Conservation (phyloP, 2,113 vertebrate genomes). For the Lontra canadensis region DNA sequence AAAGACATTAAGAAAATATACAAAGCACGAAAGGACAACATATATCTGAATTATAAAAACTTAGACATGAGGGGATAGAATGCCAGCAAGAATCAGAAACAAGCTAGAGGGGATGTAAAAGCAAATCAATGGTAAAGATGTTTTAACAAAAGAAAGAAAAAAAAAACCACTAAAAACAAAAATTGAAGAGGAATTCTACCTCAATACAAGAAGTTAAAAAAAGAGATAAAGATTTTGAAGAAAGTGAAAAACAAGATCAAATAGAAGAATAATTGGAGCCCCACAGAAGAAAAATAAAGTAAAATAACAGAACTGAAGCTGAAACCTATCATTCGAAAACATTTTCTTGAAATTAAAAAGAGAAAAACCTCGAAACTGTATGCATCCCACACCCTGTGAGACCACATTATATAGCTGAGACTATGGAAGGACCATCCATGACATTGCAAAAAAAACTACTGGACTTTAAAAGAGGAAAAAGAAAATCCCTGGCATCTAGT, state of each 20-base stretch:
- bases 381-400: neutral
- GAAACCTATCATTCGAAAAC: neutral
- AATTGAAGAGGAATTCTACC: neutral
- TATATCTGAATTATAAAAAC: slow-evolving; percentile 7
- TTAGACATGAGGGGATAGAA: neutral
- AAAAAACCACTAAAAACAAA: neutral
- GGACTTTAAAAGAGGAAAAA: neutral
- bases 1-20: slow-evolving; percentile 10
- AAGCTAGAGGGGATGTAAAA: neutral
- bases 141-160: neutral
- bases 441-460: neutral
- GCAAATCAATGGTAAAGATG: neutral
- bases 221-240: neutral
- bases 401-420: neutral
- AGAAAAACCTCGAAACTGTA: neutral
- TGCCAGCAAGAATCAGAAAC: neutral
- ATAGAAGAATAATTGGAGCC: neutral
- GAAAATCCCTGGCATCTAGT: neutral
- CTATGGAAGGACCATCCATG: neutral
- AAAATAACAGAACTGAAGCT: neutral
- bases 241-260: neutral
- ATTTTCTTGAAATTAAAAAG: neutral
- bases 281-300: neutral
- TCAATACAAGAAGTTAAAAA: neutral
- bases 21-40: neutral